These are phyloP conservation scores for Amyelois transitella DNA, from an alignment of 1,140 invertebrate genomes.

Conservation along the genomic window DNA sequence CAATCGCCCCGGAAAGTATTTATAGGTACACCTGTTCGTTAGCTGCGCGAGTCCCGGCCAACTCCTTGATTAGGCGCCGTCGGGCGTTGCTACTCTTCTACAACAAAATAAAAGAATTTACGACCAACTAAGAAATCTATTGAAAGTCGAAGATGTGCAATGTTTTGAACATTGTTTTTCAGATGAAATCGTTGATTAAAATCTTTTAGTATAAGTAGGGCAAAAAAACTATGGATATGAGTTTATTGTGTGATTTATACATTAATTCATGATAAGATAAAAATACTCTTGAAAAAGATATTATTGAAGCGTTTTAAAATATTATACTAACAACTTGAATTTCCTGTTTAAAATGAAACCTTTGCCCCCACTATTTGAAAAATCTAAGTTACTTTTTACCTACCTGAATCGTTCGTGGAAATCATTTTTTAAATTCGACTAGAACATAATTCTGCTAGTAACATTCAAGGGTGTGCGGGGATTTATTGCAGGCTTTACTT, in stretches of 20 bases:
- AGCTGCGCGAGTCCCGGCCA: slow-evolving; percentile 63
- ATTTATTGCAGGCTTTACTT: slow-evolving; percentile 27
- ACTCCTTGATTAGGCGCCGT: slow-evolving; percentile 72
- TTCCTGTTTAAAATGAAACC: too few relatives aligned
- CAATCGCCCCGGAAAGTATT: slow-evolving; percentile 72
- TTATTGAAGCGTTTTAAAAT: too few relatives aligned
- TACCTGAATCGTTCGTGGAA: neutral
- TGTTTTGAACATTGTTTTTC: too few relatives aligned
- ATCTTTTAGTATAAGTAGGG: too few relatives aligned
- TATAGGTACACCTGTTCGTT: slow-evolving; percentile 73
- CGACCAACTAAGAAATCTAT: slow-evolving; percentile 46
- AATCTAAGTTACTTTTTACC: neutral
- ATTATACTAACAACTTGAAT: too few relatives aligned
- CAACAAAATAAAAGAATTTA: slow-evolving; percentile 67
- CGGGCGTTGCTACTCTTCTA: slow-evolving; percentile 58
- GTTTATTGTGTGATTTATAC: too few relatives aligned
- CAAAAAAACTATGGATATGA: too few relatives aligned
- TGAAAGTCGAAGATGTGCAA: slow-evolving; percentile 8
- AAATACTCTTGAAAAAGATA: too few relatives aligned
- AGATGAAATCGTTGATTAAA: too few relatives aligned
- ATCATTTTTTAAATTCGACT: neutral
- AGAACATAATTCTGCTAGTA: neutral
- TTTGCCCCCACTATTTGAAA: too few relatives aligned
- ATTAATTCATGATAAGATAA: too few relatives aligned
- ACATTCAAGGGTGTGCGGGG: neutral